Base-by-base conservation (phyloP, 2,888 invertebrate genomes). In the Heliconius cydno region DNA sequence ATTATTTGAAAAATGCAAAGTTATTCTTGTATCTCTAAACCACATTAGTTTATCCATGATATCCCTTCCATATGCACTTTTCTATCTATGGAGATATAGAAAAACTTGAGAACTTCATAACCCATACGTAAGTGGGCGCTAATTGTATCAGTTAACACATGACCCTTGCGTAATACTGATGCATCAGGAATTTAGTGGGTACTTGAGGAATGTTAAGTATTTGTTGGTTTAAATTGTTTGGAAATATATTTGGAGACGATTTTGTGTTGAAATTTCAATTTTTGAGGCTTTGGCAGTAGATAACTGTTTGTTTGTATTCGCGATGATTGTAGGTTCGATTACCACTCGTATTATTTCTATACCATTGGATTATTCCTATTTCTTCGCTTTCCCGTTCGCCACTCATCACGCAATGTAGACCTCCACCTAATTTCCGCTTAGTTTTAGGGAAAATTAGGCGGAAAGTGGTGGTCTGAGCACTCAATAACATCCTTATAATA, bases 71-170 rank as follows among this genome's bases (percentile, higher is more conserved):
- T 60, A 71, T 38, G 28, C 63, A n/a, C 22, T 38, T 15, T 1
- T 76, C 46, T 60, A 38, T 30, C 41, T 12, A 12, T 41, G 28
- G 1, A 22, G 22, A 13, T 34, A 52, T 66, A 72, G 79, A 79
- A 77, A 78, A 75, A 68, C 70, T 60, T 81, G 75, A 79, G 67
- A 66, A 66, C 79, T 79, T 79, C 77, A 81, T 80, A 81, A 78
- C 25, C 76, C 77, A 70, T 28, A 60, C 57, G 81, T 83, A 83
- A 84, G 81, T 83, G 80, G 79, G 70, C 81, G 80, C 79, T 84
- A 84, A 84, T 82, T 83, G 78, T 81, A 72, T 79, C 81, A 76
- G 66, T 82, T 80, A 80, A 75, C 81, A 75, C 57, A 28, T 66
- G 70, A 68, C 74, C 78, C 77, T 65, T 46, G 66, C 73, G 76